These are phyloP conservation scores for Chiridota heheva DNA, from an alignment of 35 echinoderm and acorn worm species.

Conservation along the genomic window DNA sequence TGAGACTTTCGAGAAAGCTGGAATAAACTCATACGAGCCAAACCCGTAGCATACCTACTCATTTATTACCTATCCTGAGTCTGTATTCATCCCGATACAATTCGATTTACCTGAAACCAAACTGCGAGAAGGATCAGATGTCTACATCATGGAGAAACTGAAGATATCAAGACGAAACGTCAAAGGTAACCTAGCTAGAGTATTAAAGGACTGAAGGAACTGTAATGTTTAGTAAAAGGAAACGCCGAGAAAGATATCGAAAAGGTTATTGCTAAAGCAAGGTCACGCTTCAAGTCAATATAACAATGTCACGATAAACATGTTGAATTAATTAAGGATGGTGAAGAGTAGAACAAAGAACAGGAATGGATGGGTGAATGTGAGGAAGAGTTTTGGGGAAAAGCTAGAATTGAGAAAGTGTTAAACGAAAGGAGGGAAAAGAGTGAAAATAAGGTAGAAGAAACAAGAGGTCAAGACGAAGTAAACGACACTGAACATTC, in stretches of 20 bases:
- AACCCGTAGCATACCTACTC: no score
- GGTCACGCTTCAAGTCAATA: neutral
- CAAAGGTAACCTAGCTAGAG: conserved; percentile 2
- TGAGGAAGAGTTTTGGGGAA: neutral
- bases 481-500: neutral
- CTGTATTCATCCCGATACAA: no score
- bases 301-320: conserved; percentile 3
- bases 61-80: no score
- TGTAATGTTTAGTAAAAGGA: neutral
- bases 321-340: conserved; percentile 7
- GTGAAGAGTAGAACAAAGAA: neutral
- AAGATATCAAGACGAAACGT: neutral
- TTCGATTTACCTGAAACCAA: no score
- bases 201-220: neutral
- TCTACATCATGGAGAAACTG: no score
- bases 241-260: neutral
- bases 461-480: neutral
- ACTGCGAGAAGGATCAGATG: no score
- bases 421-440: neutral
- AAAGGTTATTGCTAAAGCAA: neutral
- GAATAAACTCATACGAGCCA: no score
- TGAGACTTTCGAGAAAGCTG: no score
- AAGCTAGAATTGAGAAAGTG: neutral
- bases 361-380: conserved; percentile 12
- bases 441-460: neutral